Conservation (phyloP, 2,888 invertebrate species). For the Chymomyza fuscimana region DNA sequence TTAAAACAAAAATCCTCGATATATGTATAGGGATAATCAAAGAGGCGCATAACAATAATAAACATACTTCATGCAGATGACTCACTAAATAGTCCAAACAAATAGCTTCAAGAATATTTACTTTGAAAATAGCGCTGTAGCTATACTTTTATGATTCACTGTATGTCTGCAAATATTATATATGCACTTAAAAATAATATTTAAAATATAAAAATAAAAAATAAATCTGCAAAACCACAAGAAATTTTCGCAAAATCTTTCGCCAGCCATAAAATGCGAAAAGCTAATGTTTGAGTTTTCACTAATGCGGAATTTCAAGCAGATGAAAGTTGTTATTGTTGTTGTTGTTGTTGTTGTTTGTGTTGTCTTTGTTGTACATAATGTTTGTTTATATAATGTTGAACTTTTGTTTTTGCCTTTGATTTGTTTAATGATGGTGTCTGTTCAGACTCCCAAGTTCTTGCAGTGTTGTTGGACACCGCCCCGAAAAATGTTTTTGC, state of each 20-base stretch:
- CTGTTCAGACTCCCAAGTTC: constrained; percentile 43
- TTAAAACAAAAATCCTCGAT: too few relatives aligned
- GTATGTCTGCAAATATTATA: background rate
- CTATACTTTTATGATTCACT: too few relatives aligned
- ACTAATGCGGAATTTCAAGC: background rate
- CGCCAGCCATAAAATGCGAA: constrained; percentile 35
- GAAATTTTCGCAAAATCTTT: constrained; percentile 28
- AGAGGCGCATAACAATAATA: too few relatives aligned
- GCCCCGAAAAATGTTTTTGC: constrained; percentile 21
- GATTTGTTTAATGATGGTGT: constrained; percentile 13
- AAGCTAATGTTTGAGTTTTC: constrained; percentile 8
- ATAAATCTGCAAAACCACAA: constrained; percentile 1
- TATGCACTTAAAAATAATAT: constrained; percentile 36
- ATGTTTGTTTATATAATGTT: constrained; percentile 17
- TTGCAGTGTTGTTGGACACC: constrained; percentile 26
- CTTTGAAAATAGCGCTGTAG: too few relatives aligned
- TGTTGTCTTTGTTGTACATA: background rate
- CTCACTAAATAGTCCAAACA: too few relatives aligned
- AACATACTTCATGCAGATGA: too few relatives aligned
- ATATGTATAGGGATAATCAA: too few relatives aligned
- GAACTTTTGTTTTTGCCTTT: constrained; percentile 24
- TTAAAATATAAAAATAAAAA: constrained; percentile 36
- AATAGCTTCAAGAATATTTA: too few relatives aligned
- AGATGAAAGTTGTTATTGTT: background rate
- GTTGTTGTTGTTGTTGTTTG: background rate